phyloP scores from a whole-genome alignment of 2,888 invertebrate genomes.

The Orthosia incerta region DNA sequence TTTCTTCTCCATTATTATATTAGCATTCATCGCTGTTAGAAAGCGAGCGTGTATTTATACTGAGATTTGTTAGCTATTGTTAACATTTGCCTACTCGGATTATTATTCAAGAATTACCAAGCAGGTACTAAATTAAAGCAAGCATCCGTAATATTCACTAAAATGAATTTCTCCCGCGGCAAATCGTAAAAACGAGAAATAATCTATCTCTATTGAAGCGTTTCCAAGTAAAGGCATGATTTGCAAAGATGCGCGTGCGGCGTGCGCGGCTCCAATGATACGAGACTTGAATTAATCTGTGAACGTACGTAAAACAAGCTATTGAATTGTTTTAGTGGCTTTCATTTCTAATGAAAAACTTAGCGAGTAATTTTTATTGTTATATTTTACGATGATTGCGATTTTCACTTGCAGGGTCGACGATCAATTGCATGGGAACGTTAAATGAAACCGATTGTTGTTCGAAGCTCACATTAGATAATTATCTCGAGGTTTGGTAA shows the following conservation, averaged over 20 bases:
- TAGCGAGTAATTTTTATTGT: conserved; percentile 77
- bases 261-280: conserved; percentile 70
- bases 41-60: conserved; percentile 77
- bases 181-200: conserved; percentile 81
- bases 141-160: conserved; percentile 55
- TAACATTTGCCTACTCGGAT: conserved; percentile 29
- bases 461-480: conserved; percentile 26
- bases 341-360: conserved; percentile 82
- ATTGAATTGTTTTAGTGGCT: conserved; percentile 82
- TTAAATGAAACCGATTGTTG: conserved; percentile 38
- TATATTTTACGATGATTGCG: conserved; percentile 67
- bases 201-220: conserved; percentile 83
- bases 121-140: conserved; percentile 42
- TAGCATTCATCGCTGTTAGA: conserved; percentile 76
- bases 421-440: conserved; percentile 59
- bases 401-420: conserved; percentile 79
- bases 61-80: conserved; percentile 64
- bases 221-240: conserved; percentile 80
- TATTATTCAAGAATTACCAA: conserved; percentile 54
- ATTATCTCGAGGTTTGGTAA: conserved; percentile 14
- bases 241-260: conserved; percentile 73
- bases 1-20: conserved; percentile 79
- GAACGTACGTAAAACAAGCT: conserved; percentile 75
- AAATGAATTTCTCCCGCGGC: conserved; percentile 74
- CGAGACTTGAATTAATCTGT: conserved; percentile 77